Evolutionary conservation across 2,113 vertebrate species (phyloP), one percentile per base, ranked within the genome.

Genomic region (Dascyllus trimaculatus): DNA sequence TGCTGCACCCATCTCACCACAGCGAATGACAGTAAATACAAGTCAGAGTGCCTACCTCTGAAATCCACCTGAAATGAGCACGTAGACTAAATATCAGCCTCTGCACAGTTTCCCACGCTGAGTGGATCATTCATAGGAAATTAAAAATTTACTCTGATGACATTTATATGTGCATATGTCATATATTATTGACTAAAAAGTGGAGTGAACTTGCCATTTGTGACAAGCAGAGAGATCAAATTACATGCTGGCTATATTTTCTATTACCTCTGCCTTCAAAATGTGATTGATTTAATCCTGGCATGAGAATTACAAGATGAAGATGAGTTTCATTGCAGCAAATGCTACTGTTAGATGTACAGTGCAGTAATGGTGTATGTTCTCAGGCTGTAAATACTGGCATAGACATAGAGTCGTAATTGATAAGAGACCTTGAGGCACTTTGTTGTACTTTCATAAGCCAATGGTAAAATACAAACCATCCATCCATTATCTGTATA

Each of bases 251-350:
- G 40, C 40, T 40, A 24, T 49, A 57, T 57, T 74, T 61, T 74
- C 61, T 13, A 75, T 75, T 19, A 61, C 46, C 40, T 67, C 53
- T 61, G 7, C 38, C 13, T 7, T 48, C 35, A 24, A 40, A 18
- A 9, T 26, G 21, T 51, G 18, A 67, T 74, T 57, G 3, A 73
- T 69, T 48, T 54, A 51, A 58, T 59, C 49, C 66, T 58, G 38
- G 4, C 18, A 48, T 15, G n/a, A 43, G 46, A 19, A 63, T 3
- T 6, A 52, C 11, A n/a, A 2, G n/a, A 22, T 65, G 8, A 57
- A 18, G 15, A 35, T 29, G 5, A 53, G 25, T 32, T 10, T 61
- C 26, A 63, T 53, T 17, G 69, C 21, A 54, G 2, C 13, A 38
- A 56, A 57, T 19, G 8, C 2, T 21, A 40, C 4, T 26, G 66